These are phyloP conservation scores for Nomada ferruginata DNA, from an alignment of 2,888 invertebrate species.

Conservation along the genomic window DNA sequence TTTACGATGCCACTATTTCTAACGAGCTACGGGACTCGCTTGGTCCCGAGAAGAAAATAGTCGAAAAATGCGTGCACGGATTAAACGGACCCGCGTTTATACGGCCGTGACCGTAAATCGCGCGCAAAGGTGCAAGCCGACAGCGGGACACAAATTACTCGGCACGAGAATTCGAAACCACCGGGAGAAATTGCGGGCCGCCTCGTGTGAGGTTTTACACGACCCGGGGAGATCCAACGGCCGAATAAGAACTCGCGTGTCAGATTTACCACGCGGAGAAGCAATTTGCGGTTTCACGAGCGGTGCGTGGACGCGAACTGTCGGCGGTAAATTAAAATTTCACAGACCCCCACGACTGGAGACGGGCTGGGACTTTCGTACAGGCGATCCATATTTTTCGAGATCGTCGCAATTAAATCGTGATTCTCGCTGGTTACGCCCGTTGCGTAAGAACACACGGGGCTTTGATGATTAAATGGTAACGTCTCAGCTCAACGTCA, in stretches of 20 bases:
- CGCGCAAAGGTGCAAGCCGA: slow-evolving; percentile 33
- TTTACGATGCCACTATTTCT: neutral
- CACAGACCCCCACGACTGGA: neutral
- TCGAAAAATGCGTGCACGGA: neutral
- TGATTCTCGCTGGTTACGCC: slow-evolving; percentile 18
- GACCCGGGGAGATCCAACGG: neutral
- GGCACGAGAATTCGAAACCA: too few species aligned
- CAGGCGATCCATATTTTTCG: slow-evolving; percentile 16
- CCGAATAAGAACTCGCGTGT: slow-evolving; percentile 25
- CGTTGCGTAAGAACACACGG: slow-evolving; percentile 1
- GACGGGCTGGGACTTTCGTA: neutral
- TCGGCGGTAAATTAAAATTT: slow-evolving; percentile 54
- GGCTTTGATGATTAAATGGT: slow-evolving; percentile 9
- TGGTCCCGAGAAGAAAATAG: neutral
- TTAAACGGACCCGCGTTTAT: neutral
- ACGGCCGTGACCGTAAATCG: slow-evolving; percentile 40
- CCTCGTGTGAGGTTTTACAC: neutral
- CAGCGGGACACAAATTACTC: slow-evolving; percentile 15
- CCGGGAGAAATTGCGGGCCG: slow-evolving; percentile 29
- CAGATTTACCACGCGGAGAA: slow-evolving; percentile 17
- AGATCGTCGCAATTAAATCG: slow-evolving; percentile 37
- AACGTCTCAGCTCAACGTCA: neutral
- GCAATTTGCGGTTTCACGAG: slow-evolving; percentile 46
- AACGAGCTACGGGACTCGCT: too few species aligned
- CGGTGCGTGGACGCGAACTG: slow-evolving; percentile 45